Evolutionary conservation across 2,797 vertebrate genomes (phyloP).

Genomic region (Coracias cyanogaster): DNA sequence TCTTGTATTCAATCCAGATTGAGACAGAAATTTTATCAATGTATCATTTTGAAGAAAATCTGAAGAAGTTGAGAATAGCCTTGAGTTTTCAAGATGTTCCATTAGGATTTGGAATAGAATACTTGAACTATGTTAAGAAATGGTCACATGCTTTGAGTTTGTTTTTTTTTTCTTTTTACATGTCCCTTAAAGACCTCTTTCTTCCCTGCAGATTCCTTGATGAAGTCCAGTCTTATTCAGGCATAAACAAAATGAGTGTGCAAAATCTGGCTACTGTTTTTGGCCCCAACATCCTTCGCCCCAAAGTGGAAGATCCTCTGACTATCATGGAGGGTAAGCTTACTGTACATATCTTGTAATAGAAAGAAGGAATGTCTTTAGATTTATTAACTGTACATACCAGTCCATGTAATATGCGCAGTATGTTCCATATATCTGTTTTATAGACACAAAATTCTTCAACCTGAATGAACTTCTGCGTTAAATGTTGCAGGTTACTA

Average conservation of each 20-base stretch:
- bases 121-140: background rate
- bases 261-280: conserved; percentile 98
- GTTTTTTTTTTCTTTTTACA: background rate
- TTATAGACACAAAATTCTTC: background rate
- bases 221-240: conserved; percentile 96
- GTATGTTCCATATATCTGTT: background rate
- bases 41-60: background rate
- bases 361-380: background rate
- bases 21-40: background rate
- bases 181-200: background rate
- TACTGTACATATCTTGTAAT: background rate
- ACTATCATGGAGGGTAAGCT: conserved; percentile 96
- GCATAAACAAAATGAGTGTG: conserved; percentile 97
- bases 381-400: background rate
- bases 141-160: background rate
- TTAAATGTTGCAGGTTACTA: background rate
- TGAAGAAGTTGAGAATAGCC: background rate
- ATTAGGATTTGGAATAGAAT: background rate
- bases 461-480: background rate
- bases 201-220: conserved; percentile 90
- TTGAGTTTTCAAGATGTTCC: background rate
- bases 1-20: background rate
- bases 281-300: conserved; percentile 95
- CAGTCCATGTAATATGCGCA: background rate
- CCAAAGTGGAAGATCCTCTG: conserved; percentile 95